Base-by-base conservation (phyloP, 1,140 invertebrate species). In the Dryas iulia region DNA sequence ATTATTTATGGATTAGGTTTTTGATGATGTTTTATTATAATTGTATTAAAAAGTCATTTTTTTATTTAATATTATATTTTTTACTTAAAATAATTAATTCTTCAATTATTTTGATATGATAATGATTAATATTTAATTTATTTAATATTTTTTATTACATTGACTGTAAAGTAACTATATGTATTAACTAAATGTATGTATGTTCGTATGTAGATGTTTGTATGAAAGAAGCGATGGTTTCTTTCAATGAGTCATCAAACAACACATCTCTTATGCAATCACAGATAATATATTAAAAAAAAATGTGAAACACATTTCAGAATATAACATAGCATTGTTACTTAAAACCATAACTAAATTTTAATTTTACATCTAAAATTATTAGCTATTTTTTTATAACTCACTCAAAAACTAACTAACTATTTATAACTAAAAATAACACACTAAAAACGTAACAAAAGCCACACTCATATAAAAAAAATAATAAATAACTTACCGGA, bases 401-500 rank as follows among this genome's bases (percentile, higher is more conserved):
- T 54, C n/a, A 25, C 6, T 64, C 14, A 60, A 33, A 60, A 25
- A 33, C 35, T n/a, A 11, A 25, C 11, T 47, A 61, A 65, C n/a
- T 58, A 31, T 14, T 8, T n/a, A 25, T 28, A 58, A 24, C 14
- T 24, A 7, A 31, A 35, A 39, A n/a, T 31, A 24, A 66, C 33
- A 33, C 39, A 63, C 21, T 11, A 56, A 59, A 60, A 59, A 73
- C 69, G 14, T 68, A 24, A 62, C 31, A 47, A 59, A 67, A 62
- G 59, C 58, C 60, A 62, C 31, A 69, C 66, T 64, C 10, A 1
- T 24, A 56, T 33, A 33, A 64, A 57, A 10, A 5, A 56, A 35
- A 31, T 25, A 25, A 47, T 47, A n/a, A n/a, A n/a, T 1, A 14
- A 83, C 85, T 80, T 57, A 89, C 87, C 78, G 85, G 87, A n/a